Evolutionary conservation across 2,113 vertebrate genomes (phyloP).

Genomic region (Dicentrarchus labrax): DNA sequence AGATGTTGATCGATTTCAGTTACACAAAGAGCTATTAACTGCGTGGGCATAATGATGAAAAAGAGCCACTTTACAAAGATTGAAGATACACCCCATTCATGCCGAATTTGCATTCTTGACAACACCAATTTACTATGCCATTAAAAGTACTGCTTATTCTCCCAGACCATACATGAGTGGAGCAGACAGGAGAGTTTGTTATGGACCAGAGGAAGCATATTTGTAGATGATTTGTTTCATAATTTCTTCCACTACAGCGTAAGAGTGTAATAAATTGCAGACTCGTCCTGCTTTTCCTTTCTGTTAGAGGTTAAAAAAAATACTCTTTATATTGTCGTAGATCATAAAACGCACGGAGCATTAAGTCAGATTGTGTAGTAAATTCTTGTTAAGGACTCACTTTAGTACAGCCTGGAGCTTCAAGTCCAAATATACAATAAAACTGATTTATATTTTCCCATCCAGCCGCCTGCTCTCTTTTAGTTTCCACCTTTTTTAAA

Average conservation of each 20-base stretch:
- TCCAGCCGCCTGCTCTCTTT: neutral
- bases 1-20: conserved; percentile 28
- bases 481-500: conserved; percentile 28
- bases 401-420: neutral
- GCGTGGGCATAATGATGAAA: conserved; percentile 25
- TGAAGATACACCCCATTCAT: conserved; percentile 48
- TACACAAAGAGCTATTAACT: conserved; percentile 41
- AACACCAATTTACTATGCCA: conserved; percentile 58
- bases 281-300: conserved; percentile 22
- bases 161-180: neutral
- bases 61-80: conserved; percentile 42
- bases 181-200: conserved; percentile 25
- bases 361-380: conserved; percentile 29
- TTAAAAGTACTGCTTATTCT: conserved; percentile 48
- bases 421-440: conserved; percentile 8
- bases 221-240: conserved; percentile 46
- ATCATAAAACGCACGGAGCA: conserved; percentile 33
- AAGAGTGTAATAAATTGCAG: conserved; percentile 42
- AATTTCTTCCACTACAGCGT: neutral
- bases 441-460: conserved; percentile 18
- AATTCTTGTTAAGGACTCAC: conserved; percentile 37
- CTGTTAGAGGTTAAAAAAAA: conserved; percentile 34
- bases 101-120: conserved; percentile 63
- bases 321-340: neutral
- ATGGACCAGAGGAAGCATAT: conserved; percentile 37